phyloP scores from a whole-genome alignment of 2,797 vertebrate species.

The Spinus pinus region DNA sequence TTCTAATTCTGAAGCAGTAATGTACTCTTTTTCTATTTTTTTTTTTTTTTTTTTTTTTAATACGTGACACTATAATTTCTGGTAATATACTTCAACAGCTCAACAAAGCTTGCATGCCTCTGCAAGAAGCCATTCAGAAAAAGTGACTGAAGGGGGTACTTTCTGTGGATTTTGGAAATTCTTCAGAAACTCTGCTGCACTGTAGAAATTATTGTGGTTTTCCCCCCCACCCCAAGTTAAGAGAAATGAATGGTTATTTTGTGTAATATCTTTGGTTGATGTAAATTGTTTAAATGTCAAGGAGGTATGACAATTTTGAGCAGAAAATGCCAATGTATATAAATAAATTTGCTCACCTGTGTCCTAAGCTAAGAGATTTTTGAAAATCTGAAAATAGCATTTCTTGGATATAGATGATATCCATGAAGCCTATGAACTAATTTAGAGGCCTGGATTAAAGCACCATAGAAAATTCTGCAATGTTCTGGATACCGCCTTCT shows the following conservation, averaged over 20 bases:
- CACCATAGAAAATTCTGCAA: neutral
- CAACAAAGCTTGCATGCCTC: neutral
- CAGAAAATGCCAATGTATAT: neutral
- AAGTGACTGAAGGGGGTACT: neutral
- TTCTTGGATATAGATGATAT: neutral
- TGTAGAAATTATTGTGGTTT: neutral
- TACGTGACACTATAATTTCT: neutral
- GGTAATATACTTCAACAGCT: neutral
- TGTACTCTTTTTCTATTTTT: neutral
- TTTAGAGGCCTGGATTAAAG: neutral
- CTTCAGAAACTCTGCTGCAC: neutral
- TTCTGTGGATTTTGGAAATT: neutral
- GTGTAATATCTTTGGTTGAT: neutral
- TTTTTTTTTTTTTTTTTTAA: constrained; percentile 4
- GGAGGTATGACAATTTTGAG: neutral
- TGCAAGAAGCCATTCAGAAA: neutral
- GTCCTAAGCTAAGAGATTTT: neutral
- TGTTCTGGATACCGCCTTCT: neutral
- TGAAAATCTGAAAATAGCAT: neutral
- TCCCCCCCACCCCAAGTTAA: neutral
- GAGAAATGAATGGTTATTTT: neutral
- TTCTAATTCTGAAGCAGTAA: constrained; percentile 24
- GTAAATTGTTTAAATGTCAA: neutral
- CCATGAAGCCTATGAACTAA: neutral
- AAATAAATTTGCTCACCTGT: neutral